Conservation (phyloP, 2,113 vertebrate genomes). For the Cacatua alba region DNA sequence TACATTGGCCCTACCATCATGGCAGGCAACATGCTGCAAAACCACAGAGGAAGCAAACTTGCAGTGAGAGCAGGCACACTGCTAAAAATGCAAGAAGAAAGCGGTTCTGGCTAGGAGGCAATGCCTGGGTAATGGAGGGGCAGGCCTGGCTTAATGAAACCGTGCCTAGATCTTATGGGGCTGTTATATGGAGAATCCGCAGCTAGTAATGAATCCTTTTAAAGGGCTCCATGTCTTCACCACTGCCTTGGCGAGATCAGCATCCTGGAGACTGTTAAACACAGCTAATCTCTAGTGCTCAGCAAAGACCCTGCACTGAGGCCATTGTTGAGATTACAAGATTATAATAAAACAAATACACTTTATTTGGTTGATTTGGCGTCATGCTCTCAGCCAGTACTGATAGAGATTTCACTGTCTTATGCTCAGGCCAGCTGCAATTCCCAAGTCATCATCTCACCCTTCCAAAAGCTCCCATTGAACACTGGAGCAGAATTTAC, state of each 20-base stretch:
- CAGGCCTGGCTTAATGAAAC: not conserved
- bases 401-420: not conserved
- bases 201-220: not conserved
- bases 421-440: not conserved
- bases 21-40: slow-evolving; percentile 34
- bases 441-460: not conserved
- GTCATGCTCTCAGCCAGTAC: not conserved
- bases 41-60: slow-evolving; percentile 50
- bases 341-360: not conserved
- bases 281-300: not conserved
- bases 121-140: not conserved
- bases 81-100: slow-evolving; percentile 25
- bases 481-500: not conserved
- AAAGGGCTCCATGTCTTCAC: not conserved
- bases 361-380: not conserved
- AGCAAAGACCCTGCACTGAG: not conserved
- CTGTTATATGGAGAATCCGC: not conserved
- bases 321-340: not conserved
- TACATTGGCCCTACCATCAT: not conserved
- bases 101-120: not conserved
- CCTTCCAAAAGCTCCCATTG: not conserved
- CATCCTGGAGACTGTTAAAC: not conserved
- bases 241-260: not conserved
- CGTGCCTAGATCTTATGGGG: not conserved
- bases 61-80: not conserved